Conservation (phyloP, 2,888 invertebrate species). For the Callosobruchus maculatus region DNA sequence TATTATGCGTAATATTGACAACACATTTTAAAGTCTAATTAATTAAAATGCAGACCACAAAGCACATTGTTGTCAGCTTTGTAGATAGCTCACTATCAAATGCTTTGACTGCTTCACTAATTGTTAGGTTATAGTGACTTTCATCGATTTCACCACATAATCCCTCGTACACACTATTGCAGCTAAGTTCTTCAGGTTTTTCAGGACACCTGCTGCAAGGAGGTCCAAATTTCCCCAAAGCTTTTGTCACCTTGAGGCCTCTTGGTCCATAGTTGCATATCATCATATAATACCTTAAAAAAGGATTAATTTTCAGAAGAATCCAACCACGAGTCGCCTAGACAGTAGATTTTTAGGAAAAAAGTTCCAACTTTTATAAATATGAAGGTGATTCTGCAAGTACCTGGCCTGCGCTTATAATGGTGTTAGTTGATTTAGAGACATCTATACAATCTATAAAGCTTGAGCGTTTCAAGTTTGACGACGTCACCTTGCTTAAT, state of each 20-base stretch:
- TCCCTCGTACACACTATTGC: slow-evolving; percentile 7
- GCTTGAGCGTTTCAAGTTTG: too few species aligned
- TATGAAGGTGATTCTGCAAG: too few species aligned
- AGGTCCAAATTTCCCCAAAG: slow-evolving; percentile 1
- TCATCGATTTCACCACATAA: slow-evolving; percentile 18
- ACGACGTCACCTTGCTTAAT: too few species aligned
- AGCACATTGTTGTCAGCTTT: background rate
- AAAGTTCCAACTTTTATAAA: too few species aligned
- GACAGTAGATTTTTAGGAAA: too few species aligned
- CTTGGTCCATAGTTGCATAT: slow-evolving; percentile 16
- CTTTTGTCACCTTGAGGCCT: slow-evolving; percentile 6
- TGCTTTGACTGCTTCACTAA: background rate
- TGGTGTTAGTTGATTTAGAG: too few species aligned
- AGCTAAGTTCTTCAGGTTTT: slow-evolving; percentile 40
- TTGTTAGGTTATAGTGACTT: background rate
- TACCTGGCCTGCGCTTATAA: too few species aligned
- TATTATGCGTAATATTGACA: too few species aligned
- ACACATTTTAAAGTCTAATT: too few species aligned
- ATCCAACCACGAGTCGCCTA: too few species aligned
- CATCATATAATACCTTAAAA: background rate
- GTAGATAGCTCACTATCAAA: background rate
- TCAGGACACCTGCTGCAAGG: slow-evolving; percentile 9
- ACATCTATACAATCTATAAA: too few species aligned
- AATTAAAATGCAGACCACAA: background rate
- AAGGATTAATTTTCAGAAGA: too few species aligned